Evolutionary conservation across 2,888 invertebrate genomes (phyloP).

Genomic region (Xanthorhoe designata): DNA sequence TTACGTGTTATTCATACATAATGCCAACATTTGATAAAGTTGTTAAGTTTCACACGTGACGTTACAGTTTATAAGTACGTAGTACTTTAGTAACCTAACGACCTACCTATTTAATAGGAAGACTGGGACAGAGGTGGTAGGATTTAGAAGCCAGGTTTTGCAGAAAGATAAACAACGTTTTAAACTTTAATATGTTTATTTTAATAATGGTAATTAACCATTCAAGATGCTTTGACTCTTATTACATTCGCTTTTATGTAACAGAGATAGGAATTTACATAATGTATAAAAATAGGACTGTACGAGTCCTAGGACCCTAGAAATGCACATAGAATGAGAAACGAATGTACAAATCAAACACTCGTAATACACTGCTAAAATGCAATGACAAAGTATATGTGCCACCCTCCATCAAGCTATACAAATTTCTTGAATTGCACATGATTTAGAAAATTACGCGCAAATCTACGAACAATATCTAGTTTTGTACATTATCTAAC

Average conservation of each 20-base stretch:
- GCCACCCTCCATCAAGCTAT: slow-evolving; percentile 66
- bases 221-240: slow-evolving; percentile 74
- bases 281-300: slow-evolving; percentile 86
- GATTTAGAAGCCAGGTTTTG: background rate
- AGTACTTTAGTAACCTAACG: background rate
- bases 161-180: slow-evolving; percentile 36
- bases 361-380: slow-evolving; percentile 76
- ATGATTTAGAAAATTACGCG: slow-evolving; percentile 79
- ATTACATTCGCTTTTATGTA: slow-evolving; percentile 80
- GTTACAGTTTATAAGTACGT: too few relatives aligned
- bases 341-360: slow-evolving; percentile 77
- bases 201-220: slow-evolving; percentile 76
- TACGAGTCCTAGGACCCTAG: slow-evolving; percentile 76
- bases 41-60: too few relatives aligned
- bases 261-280: slow-evolving; percentile 82
- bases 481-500: slow-evolving; percentile 81
- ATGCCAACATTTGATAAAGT: too few relatives aligned
- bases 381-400: slow-evolving; percentile 77
- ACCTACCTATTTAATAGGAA: background rate
- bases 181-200: slow-evolving; percentile 81
- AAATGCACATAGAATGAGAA: slow-evolving; percentile 82
- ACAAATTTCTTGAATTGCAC: slow-evolving; percentile 77
- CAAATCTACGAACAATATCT: slow-evolving; percentile 77
- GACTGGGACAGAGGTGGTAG: background rate
- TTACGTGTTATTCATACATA: too few relatives aligned